Base-by-base conservation (phyloP, 2,113 vertebrate species). In the Nicator chloris region DNA sequence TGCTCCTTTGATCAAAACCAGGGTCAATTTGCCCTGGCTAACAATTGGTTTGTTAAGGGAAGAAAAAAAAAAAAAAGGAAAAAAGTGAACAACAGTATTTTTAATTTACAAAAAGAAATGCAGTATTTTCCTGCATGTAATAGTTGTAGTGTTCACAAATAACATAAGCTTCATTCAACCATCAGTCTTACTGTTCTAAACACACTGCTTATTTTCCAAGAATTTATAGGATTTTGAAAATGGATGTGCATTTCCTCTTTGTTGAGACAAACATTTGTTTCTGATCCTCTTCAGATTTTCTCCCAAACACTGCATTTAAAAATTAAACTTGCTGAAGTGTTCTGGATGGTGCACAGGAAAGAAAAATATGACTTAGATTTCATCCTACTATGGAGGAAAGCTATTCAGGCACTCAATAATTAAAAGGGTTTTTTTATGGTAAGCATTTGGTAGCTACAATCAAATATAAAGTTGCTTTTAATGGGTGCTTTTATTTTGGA, bases 1-100 rank as follows among this genome's bases (percentile, higher is more conserved):
- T 82, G 56, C 65, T 86, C 53, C 77, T 92, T 96, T 95, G 93
- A 96, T 92, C 86, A 88, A 92, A 95, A 88, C 23, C 64, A 81
- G 85, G 50, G 72, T 70, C 85, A 68, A 54, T 92, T 93, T 90
- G 44, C 72, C 45, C 53, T 37, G 10, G 27, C 49, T 90, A 90
- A 79, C 86, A 90, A 88, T 86, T 69, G 35, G 63, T 78, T 93
- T 86, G 56, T 60, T 51, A 88, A 37, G 11, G 0, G 5, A 31
- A 1, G 3, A 24, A 53, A 44, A n/a, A 7, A 9, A 16, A 7
- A 23, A 9, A 7, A 59, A 35, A 26, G 2, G 5, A 8, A 16
- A 13, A 51, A 68, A 33, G n/a, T 68, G 17, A 86, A 66, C 18
- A 82, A 68, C 13, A 35, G 21, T 45, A 28, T 60, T 78, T 71